These are phyloP conservation scores for Phengaris arion DNA, from an alignment of 2,888 invertebrate species.

Conservation along the genomic window DNA sequence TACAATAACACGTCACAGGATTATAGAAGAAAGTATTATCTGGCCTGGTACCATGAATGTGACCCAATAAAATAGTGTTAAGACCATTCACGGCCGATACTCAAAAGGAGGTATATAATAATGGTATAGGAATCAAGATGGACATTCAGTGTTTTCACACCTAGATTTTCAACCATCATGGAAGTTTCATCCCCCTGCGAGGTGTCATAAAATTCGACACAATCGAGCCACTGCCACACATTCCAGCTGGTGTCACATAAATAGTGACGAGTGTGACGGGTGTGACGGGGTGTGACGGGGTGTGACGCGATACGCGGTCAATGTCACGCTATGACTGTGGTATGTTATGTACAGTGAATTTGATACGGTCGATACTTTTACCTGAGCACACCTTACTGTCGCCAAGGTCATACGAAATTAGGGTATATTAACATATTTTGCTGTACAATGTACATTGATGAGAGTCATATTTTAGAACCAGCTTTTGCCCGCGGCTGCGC, in stretches of 20 bases:
- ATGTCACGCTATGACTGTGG: constrained; percentile 49
- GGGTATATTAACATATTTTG: neutral
- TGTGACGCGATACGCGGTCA: constrained; percentile 62
- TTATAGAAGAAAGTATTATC: neutral
- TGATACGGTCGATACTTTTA: constrained; percentile 21
- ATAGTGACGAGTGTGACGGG: constrained; percentile 50
- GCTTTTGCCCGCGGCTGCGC: too few species aligned
- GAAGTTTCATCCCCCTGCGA: neutral
- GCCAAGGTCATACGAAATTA: constrained; percentile 1
- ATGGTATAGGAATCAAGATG: too few species aligned
- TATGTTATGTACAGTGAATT: constrained; percentile 15
- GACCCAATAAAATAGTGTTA: neutral
- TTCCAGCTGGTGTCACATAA: constrained; percentile 53
- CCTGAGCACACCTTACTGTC: constrained; percentile 15
- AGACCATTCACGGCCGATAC: too few species aligned
- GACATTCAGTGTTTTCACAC: too few species aligned
- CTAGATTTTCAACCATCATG: too few species aligned
- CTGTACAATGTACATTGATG: too few species aligned
- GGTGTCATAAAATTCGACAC: constrained; percentile 19
- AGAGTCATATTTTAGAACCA: too few species aligned
- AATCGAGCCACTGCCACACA: constrained; percentile 31
- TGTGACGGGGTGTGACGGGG: constrained; percentile 37
- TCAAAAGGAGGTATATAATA: too few species aligned
- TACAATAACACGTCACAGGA: constrained; percentile 21
- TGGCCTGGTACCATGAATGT: constrained; percentile 8